These are phyloP conservation scores for Hystrix cristata DNA, from an alignment of 2,113 vertebrate genomes.

Conservation along the genomic window DNA sequence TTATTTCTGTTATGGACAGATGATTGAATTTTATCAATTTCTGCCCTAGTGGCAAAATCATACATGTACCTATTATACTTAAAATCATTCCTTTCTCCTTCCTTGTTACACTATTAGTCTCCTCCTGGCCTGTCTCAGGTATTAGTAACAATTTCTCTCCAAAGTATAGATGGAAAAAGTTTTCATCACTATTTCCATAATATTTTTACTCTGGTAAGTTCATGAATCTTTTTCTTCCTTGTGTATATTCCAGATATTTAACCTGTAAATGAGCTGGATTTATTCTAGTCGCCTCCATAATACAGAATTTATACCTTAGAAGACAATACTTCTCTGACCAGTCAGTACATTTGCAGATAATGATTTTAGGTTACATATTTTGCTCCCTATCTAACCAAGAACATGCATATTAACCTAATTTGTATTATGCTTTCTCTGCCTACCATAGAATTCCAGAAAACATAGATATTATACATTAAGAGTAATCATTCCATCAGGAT, in stretches of 20 bases:
- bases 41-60: slow-evolving; percentile 7
- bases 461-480: not conserved
- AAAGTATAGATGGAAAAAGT: slow-evolving; percentile 28
- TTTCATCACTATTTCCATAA: not conserved
- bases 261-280: not conserved
- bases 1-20: slow-evolving; percentile 59
- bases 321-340: not conserved
- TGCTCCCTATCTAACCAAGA: not conserved
- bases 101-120: not conserved
- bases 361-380: not conserved
- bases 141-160: not conserved
- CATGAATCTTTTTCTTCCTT: not conserved
- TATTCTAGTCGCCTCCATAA: not conserved
- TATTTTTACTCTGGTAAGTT: not conserved
- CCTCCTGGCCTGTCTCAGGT: not conserved
- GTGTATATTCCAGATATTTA: not conserved
- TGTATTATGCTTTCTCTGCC: not conserved
- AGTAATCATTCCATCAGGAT: not conserved
- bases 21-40: slow-evolving; percentile 58
- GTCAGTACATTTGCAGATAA: not conserved
- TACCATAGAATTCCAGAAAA: not conserved
- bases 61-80: not conserved
- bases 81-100: not conserved
- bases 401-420: not conserved
- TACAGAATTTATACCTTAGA: not conserved